phyloP scores from a whole-genome alignment of 2,113 vertebrate genomes.

The Zingel zingel region DNA sequence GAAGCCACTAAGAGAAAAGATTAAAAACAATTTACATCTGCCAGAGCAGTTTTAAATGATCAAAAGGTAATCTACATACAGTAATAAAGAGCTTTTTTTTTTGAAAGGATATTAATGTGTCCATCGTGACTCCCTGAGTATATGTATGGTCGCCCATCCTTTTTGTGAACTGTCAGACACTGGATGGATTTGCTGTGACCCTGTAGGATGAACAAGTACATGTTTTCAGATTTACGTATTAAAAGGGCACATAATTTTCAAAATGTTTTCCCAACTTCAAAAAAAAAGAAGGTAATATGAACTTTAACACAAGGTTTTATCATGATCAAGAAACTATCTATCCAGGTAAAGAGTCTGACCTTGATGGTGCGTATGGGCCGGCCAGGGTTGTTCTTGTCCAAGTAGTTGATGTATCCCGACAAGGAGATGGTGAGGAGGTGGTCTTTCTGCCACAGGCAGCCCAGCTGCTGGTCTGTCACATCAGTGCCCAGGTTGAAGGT shows the following conservation, averaged over 20 bases:
- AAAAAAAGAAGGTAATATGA: no score
- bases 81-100: background rate
- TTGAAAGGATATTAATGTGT: constrained; percentile 97
- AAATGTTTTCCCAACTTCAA: background rate
- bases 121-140: constrained; percentile 97
- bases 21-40: background rate
- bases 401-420: constrained; percentile 97
- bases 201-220: constrained; percentile 76
- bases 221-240: background rate
- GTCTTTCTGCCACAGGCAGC: constrained; percentile 96
- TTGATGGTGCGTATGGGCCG: constrained; percentile 91
- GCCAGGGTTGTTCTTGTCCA: constrained; percentile 96
- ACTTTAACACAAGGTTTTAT: background rate
- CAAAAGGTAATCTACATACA: background rate
- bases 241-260: background rate
- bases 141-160: constrained; percentile 87
- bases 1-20: no score
- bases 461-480: constrained; percentile 94
- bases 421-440: constrained; percentile 93
- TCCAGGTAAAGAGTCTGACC: constrained; percentile 78
- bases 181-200: constrained; percentile 98
- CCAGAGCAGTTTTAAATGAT: background rate
- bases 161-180: constrained; percentile 91
- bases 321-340: background rate
- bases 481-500: constrained; percentile 93